Conservation (phyloP, 2,888 invertebrate genomes). For the Nephrotoma flavescens region DNA sequence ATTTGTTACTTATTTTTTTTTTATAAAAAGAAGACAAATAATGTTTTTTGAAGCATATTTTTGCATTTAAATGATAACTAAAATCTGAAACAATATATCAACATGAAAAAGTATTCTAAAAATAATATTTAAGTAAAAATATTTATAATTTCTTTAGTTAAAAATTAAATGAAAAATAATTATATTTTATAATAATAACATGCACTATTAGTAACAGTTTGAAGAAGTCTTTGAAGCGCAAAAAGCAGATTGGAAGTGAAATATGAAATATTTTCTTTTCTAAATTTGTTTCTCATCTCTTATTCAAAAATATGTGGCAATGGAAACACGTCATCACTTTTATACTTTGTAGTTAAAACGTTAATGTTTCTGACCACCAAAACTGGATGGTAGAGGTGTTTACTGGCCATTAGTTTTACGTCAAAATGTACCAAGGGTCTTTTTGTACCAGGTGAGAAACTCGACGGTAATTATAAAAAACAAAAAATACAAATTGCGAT, state of each 20-base stretch:
- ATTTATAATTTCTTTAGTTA: background rate
- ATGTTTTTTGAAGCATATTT: conserved; percentile 31
- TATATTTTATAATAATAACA: background rate
- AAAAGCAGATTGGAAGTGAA: background rate
- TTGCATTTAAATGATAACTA: conserved; percentile 19
- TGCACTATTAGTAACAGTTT: background rate
- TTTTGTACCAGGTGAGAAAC: no score
- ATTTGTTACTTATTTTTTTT: conserved; percentile 2
- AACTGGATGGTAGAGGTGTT: no score
- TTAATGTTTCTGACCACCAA: no score
- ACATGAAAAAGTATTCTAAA: background rate
- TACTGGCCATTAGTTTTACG: no score
- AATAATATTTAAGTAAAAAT: background rate
- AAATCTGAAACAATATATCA: conserved; percentile 31
- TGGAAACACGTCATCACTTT: background rate
- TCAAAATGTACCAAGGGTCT: no score
- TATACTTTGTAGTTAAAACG: no score
- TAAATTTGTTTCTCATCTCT: background rate
- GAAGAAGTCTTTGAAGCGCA: background rate
- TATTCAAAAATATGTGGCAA: no score
- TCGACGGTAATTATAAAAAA: no score
- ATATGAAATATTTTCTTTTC: background rate
- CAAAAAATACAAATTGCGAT: no score
- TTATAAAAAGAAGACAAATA: conserved; percentile 28
- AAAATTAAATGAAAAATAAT: background rate